Conservation (phyloP, 2,797 vertebrate species). For the Cyclopterus lumpus region DNA sequence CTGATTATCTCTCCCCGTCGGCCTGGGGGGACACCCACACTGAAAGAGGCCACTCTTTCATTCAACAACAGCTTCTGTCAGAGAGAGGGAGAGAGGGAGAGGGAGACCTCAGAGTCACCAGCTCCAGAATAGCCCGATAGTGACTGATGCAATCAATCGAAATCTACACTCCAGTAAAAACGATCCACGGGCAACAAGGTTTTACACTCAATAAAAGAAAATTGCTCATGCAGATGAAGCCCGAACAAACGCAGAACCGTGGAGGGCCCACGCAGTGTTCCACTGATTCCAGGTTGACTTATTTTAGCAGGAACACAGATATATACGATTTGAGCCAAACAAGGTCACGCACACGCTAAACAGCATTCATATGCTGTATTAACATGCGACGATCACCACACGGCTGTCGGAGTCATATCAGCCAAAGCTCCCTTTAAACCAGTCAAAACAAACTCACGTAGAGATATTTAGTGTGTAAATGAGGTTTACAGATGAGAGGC, state of each 20-base stretch:
- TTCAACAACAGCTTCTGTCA: conserved; percentile 90
- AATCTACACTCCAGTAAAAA: conserved; percentile 67
- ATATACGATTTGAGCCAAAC: conserved; percentile 13
- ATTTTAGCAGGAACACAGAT: neutral
- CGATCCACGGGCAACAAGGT: conserved; percentile 28
- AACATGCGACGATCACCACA: neutral
- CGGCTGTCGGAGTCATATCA: neutral
- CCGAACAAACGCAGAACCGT: conserved; percentile 28
- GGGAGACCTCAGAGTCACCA: conserved; percentile 72
- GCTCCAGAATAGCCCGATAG: conserved; percentile 68
- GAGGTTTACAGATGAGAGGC: conserved; percentile 8
- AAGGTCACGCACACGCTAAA: neutral
- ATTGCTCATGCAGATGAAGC: conserved; percentile 29
- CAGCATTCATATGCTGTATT: neutral
- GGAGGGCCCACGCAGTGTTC: neutral
- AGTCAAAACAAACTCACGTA: conserved; percentile 27
- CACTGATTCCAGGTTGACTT: neutral
- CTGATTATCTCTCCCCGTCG: conserved; percentile 83
- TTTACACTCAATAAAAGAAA: conserved; percentile 33
- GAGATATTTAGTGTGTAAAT: neutral
- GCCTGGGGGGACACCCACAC: conserved; percentile 79
- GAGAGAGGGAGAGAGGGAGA: conserved; percentile 75
- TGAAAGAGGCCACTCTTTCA: conserved; percentile 87
- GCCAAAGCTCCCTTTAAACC: neutral
- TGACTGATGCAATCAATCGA: conserved; percentile 80